Evolutionary conservation across 2,797 vertebrate species (phyloP), one percentile per base, ranked within the genome.

Genomic region (Adrianichthys oophorus): DNA sequence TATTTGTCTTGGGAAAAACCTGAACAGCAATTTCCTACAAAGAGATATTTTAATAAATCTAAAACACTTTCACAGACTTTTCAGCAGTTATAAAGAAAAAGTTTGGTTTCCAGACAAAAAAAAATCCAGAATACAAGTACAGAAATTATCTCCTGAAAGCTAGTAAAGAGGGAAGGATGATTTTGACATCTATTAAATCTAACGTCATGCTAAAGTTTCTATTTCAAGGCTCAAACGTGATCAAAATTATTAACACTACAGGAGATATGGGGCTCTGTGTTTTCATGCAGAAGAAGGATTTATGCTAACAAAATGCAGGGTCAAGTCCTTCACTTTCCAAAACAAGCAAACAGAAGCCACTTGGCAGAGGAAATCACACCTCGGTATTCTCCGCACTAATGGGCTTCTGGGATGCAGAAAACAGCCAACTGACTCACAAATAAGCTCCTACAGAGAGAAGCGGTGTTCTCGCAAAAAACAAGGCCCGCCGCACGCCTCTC

Each of bases 401-500:
- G 32, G 32, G 32, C 10, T 37, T 68, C 59, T 69, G 70, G 79
- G 85, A 89, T 84, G 87, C 85, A 87, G 83, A 65, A 59, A 85
- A 80, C 87, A 86, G 79, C 84, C 76, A 74, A 69, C 82, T 52
- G 85, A 98, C 96, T 98, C 97, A 98, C 97, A 95, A 96, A 97
- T 78, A 97, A 90, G 75, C 93, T 92, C 91, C 95, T 92, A 95
- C 93, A 98, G 90, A 97, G 92, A 77, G 96, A 95, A 87, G 95
- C 88, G 48, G 96, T 97, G 89, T 98, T 96, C 88, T 98, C 97
- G 88, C 95, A 97, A 89, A 98, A 96, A 90, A 98, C 96, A 64
- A 98, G 94, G 88, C 96, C 96, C 47, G 94, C 94, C 68, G 92
- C 93, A 62, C 94, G 93, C 79, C 97, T 90, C 91, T 97, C 96